Conservation (phyloP, 2,113 vertebrate genomes). For the Ophiodon elongatus region DNA sequence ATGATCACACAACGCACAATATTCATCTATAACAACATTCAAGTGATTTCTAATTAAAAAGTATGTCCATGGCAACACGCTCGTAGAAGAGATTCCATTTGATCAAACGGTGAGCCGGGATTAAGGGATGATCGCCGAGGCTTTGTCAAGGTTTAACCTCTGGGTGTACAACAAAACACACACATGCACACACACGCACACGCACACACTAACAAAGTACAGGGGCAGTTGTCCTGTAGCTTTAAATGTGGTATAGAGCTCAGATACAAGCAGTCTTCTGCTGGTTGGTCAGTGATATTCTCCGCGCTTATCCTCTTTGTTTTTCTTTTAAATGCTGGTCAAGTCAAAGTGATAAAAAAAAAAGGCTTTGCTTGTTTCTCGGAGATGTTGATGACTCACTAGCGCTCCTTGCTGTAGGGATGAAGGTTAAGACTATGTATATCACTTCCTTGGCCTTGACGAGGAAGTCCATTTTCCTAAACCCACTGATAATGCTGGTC, state of each 20-base stretch:
- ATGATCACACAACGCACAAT: neutral
- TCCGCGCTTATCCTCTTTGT: neutral
- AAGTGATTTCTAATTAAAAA: conserved; percentile 3
- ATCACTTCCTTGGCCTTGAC: neutral
- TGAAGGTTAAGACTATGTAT: neutral
- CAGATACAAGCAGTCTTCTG: neutral
- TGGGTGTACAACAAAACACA: conserved; percentile 19
- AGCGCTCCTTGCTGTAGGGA: neutral
- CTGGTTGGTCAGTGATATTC: neutral
- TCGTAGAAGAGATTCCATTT: conserved; percentile 37
- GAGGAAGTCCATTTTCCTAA: conserved; percentile 17
- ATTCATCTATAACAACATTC: neutral
- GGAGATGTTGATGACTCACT: neutral
- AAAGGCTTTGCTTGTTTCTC: conserved; percentile 6
- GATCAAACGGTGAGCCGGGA: conserved; percentile 34
- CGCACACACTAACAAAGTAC: neutral
- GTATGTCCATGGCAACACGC: conserved; percentile 2
- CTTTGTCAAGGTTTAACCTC: conserved; percentile 56
- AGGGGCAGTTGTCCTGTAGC: conserved; percentile 9
- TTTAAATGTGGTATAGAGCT: neutral
- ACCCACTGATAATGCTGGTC: neutral
- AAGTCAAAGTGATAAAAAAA: conserved; percentile 1
- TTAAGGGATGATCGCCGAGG: conserved; percentile 48
- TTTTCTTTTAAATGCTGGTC: conserved; percentile 13
- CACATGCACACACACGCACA: no score